A percentile compares a stretch with the other conserved stretches of the same genome.
phyloP scores from a whole-genome alignment of 2,113 vertebrate genomes.

The Centropristis striata region DNA sequence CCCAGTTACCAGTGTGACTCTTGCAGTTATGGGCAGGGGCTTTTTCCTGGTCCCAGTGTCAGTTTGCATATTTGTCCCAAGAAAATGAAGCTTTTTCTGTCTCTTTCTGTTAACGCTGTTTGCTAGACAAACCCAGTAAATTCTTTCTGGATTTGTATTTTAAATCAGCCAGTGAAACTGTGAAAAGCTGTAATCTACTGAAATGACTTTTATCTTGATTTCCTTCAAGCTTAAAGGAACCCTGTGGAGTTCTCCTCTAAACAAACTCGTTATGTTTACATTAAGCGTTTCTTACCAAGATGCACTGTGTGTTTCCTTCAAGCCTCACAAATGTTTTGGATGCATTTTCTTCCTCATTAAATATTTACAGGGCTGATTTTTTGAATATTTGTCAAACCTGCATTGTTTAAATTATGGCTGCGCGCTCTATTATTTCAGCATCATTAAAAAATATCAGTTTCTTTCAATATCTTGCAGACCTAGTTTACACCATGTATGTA shows the following conservation, averaged over 20 bases:
- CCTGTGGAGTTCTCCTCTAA: constrained; percentile 6
- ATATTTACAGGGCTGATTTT: constrained; percentile 22
- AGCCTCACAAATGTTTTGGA: neutral
- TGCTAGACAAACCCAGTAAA: neutral
- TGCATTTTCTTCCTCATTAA: constrained; percentile 11
- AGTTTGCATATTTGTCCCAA: constrained; percentile 14
- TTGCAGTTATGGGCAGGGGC: constrained; percentile 6
- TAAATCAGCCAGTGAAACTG: constrained; percentile 1
- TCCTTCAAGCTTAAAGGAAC: neutral
- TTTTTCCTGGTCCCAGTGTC: neutral
- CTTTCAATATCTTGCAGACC: too few relatives aligned
- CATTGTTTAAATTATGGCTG: neutral
- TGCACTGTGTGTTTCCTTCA: neutral
- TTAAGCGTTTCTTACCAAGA: neutral
- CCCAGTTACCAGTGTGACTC: constrained; percentile 46
- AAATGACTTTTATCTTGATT: constrained; percentile 13
- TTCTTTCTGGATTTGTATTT: constrained; percentile 1
- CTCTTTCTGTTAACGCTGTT: neutral
- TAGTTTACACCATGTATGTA: too few relatives aligned
- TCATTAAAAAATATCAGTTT: too few relatives aligned
- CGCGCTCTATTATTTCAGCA: too few relatives aligned
- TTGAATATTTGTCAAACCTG: neutral
- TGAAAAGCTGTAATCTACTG: constrained; percentile 14
- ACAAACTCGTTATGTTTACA: constrained; percentile 35
- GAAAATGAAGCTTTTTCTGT: constrained; percentile 10